Evolutionary conservation across 1,140 invertebrate species (phyloP).

Genomic region (Meloidogyne exigua): DNA sequence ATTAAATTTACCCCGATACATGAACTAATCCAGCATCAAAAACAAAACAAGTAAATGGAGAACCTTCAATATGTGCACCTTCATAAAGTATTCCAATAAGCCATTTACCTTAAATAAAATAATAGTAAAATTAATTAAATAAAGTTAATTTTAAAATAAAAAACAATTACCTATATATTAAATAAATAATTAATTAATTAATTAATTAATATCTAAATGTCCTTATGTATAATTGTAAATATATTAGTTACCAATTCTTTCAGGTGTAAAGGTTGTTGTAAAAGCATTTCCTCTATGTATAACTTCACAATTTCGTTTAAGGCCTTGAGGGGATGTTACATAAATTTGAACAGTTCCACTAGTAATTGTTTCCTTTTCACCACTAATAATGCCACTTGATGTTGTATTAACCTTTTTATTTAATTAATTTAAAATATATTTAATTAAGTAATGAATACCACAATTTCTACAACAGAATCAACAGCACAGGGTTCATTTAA

Average conservation of each 20-base stretch:
- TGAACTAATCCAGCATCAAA: slow-evolving; percentile 86
- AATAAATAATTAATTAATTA: too few species aligned
- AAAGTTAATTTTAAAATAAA: too few species aligned
- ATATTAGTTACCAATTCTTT: slow-evolving; percentile 76
- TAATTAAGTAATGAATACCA: slow-evolving; percentile 72
- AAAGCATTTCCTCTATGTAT: slow-evolving; percentile 75
- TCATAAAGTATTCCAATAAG: slow-evolving; percentile 91
- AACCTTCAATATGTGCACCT: slow-evolving; percentile 88
- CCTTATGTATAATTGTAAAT: slow-evolving; percentile 9
- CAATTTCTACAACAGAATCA: slow-evolving; percentile 87
- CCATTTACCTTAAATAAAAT: slow-evolving; percentile 73
- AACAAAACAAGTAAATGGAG: slow-evolving; percentile 92
- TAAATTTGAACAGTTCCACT: slow-evolving; percentile 44
- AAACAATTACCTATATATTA: slow-evolving; percentile 73
- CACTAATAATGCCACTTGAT: background rate
- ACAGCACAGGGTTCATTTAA: slow-evolving; percentile 87
- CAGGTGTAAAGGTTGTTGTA: slow-evolving; percentile 89
- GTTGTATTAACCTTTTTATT: background rate
- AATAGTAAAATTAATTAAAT: background rate
- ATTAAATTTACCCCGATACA: slow-evolving; percentile 66
- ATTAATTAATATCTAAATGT: too few species aligned
- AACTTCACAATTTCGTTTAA: slow-evolving; percentile 63
- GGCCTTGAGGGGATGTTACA: slow-evolving; percentile 42
- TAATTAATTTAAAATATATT: background rate
- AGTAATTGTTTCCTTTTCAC: slow-evolving; percentile 7